These are phyloP conservation scores for Oreochromis grahami DNA, from an alignment of 2,797 vertebrate species.

Conservation along the genomic window DNA sequence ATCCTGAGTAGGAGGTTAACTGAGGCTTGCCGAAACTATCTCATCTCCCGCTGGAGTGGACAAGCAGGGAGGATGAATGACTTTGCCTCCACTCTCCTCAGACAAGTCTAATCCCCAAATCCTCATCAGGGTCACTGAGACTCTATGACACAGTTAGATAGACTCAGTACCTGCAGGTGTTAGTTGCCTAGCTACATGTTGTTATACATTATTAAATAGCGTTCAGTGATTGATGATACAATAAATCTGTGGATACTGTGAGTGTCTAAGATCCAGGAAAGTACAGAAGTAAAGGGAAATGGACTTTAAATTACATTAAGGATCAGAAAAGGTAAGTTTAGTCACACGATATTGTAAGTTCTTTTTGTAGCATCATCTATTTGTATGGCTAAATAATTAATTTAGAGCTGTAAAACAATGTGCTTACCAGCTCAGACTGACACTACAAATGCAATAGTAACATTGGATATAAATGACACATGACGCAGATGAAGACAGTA, in stretches of 20 bases:
- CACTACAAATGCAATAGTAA: neutral
- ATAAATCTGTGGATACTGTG: neutral
- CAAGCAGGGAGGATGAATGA: slow-evolving; percentile 66
- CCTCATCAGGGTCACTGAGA: slow-evolving; percentile 77
- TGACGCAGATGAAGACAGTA: neutral
- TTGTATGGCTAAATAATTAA: neutral
- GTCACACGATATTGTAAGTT: neutral
- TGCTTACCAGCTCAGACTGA: neutral
- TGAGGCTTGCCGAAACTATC: neutral
- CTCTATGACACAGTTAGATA: slow-evolving; percentile 52
- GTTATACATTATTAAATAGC: neutral
- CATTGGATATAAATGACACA: neutral
- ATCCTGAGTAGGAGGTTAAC: neutral
- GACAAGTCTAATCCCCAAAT: slow-evolving; percentile 85
- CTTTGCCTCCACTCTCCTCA: slow-evolving; percentile 73
- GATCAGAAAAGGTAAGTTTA: slow-evolving; percentile 43
- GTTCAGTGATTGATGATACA: neutral
- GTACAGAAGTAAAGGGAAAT: slow-evolving; percentile 7
- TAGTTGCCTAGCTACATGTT: neutral
- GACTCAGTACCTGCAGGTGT: slow-evolving; percentile 3
- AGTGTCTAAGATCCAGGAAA: neutral
- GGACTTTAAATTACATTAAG: slow-evolving; percentile 26
- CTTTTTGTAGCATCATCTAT: neutral
- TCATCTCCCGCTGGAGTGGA: neutral
- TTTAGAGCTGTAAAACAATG: neutral